Conservation (phyloP, 2,113 vertebrate genomes). For the Myanophis thanlyinensis region DNA sequence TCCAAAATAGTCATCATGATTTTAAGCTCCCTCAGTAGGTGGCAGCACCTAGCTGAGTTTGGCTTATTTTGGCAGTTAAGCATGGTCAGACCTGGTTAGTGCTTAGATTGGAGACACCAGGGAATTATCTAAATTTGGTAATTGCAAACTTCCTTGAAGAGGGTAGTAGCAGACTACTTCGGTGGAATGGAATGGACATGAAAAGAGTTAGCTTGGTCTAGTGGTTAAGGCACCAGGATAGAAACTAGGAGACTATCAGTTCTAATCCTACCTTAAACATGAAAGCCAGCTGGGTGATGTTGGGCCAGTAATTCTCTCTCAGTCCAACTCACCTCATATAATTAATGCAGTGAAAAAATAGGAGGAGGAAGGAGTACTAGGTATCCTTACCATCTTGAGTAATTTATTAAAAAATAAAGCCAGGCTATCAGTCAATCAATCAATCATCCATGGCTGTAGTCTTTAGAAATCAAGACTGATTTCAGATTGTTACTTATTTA, state of each 20-base stretch:
- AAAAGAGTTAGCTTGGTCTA: background rate
- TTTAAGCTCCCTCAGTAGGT: background rate
- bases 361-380: background rate
- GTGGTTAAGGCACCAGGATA: background rate
- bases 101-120: background rate
- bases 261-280: background rate
- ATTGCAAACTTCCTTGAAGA: background rate
- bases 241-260: background rate
- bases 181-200: background rate
- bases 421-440: background rate
- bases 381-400: background rate
- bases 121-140: background rate
- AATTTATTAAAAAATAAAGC: background rate
- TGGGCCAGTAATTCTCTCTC: background rate
- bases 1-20: background rate
- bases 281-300: background rate
- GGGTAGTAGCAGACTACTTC: background rate
- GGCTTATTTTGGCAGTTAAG: background rate
- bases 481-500: background rate
- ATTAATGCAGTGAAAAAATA: background rate
- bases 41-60: background rate
- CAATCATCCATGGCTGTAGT: background rate
- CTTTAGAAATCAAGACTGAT: background rate
- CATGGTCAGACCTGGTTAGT: background rate
- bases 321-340: background rate